Evolutionary conservation across 2,888 invertebrate genomes (phyloP), one percentile per base, ranked within the genome.

Genomic region (Leistus spinibarbis): DNA sequence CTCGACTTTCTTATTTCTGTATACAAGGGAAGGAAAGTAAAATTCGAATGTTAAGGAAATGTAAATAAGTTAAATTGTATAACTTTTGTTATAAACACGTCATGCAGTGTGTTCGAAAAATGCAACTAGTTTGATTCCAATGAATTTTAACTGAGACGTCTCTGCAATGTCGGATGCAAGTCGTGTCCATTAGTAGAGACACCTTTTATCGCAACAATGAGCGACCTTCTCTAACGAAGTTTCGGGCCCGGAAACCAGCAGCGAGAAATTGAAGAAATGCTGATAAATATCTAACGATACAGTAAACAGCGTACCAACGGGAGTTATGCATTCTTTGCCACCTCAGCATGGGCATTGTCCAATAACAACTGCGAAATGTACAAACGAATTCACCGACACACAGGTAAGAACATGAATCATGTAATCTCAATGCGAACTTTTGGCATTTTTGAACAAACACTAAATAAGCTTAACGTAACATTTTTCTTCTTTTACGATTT

Each of bases 211-310:
- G 40, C 13, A 40, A 60, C 60, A 60, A 60, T 60, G 13, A 60
- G 60, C 19, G 60, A 60, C 60, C 60, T 60, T 60, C 60, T 60
- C 22, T 60, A 60, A 60, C 19, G 60, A 60, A 60, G 20, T 60
- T 60, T 60, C 17, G 13, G 40, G 16, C 10, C 60, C 60, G 60
- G 60, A 60, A 60, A 60, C 40, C 40, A 40, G 40, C 40, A 40
- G 40, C 40, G 40, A 4, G 5, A 40, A 40, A 40, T 40, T 40
- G 40, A 40, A 60, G 19, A 69, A 22, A 56, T 24, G 24, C 57
- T 56, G 71, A 71, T 71, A 71, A 71, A 63, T 64, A 71, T 71
- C 13, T 71, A 71, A 71, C 71, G 71, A 63, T 54, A 62, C 71
- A 64, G 71, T 56, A 69, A 69, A 22, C 23, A 20, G 54, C 63